Evolutionary conservation across 2,113 vertebrate genomes (phyloP), one percentile per base, ranked within the genome.

Genomic region (cattle (Bos taurus)): DNA sequence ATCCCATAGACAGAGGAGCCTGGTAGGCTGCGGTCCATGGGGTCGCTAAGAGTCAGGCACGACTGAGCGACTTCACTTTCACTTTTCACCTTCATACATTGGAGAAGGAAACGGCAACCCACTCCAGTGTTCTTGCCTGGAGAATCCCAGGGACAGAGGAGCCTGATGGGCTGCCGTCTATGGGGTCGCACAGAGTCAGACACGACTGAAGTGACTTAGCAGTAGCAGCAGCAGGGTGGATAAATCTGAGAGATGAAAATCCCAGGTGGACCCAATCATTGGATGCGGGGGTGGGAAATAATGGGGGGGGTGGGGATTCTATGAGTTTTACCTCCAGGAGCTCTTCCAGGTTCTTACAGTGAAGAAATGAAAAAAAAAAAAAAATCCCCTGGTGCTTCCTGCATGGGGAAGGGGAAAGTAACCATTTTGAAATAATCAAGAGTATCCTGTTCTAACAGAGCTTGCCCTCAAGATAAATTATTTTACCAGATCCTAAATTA

Each of bases 211-310:
- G 43, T 1, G 43, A 46, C 43, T 46, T 46, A 46, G 43, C 43
- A 46, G 43, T 7, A 46, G 43, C 6, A 46, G 43, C 43, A 46
- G 43, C 77, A 80, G 26, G 30, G 77, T 80, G 43, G 26, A 30
- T 30, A 48, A 80, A 48, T 19, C 77, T 80, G 77, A 80, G 43
- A 80, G 43, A 10, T 30, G 46, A 80, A 48, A 48, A 48, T 30
- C 48, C 77, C 77, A 80, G 43, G 43, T 30, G 43, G 77, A 80
- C 26, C 26, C 43, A 48, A 28, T 78, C 43, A 46, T 5, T 67
- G 25, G 74, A 16, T 15, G 13, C 1, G 1, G 21, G 21, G 6
- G 2, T 6, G 13, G 74, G 7, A 15, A 17, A n/a, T 26, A 33
- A 33, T 64, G 3, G 2, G 33, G 64, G 23, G n/a, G 21, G 40